Base-by-base conservation (phyloP, 1,140 invertebrate species). In the Pseudomyrmex gracilis region DNA sequence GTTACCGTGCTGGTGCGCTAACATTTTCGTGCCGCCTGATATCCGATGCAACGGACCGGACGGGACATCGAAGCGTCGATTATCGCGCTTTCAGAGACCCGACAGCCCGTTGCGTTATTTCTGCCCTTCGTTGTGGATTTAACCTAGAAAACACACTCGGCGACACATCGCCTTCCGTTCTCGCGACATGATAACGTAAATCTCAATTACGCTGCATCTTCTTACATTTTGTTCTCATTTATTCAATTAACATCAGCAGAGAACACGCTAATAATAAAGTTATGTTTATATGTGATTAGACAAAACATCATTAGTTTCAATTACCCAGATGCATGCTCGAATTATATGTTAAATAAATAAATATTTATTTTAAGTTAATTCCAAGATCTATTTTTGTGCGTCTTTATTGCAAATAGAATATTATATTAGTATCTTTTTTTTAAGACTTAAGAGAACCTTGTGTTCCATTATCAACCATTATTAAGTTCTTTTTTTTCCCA, bases 21-120 rank as follows among this genome's bases (percentile, higher is more conserved):
- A 64, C 51, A 84, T 84, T 87, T 87, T 80, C 66, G 20, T 68
- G 17, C 43, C 82, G 68, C 43, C 60, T 80, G 73, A 86, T 80
- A 87, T 86, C 45, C 73, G 66, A 86, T 80, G 85, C 82, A 74
- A 86, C 77, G 64, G 61, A 15, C 34, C 66, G 55, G 43, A 34
- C 34, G 34, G 57, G 45, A 61, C 67, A 84, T 24, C n/a, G 7
- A 58, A 22, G 24, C 68, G 71, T 87, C 85, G 86, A 87, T 87
- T 84, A 87, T 84, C 61, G 43, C 60, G 60, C 63, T 73, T 73
- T 78, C 61, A 73, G 7, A 58, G 20, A 61, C n/a, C 45, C 60
- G 55, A 68, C 64, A 60, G 57, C 51, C 24, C 53, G 66, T 70
- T 20, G 53, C 45, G 60, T 64, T 66, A 66, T 67, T 86, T 85